Base-by-base conservation (phyloP, 2,888 invertebrate species). In the Apamea sordens region DNA sequence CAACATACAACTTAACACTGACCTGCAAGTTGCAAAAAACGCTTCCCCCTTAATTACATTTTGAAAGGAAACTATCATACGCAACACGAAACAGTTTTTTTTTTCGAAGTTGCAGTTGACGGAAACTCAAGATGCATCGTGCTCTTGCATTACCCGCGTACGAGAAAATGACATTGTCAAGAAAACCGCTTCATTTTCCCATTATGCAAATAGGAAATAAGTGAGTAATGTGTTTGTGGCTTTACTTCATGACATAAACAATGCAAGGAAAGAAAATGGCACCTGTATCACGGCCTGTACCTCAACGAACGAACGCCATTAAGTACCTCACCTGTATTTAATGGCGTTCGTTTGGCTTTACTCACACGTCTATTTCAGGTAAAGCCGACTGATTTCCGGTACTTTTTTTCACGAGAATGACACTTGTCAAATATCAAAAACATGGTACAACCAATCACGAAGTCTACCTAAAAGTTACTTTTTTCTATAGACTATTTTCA, bases 161-260 rank as follows among this genome's bases (percentile, higher is more conserved):
- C 18, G 32, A 44, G 69, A 73, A 76, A 74, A 73, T 41, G 0
- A 65, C 68, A 36, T 18, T 73, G 65, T 65, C 41, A 67, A 78
- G 71, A 76, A 47, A 78, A 82, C 68, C 18, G 32, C 2, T 47
- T 36, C 5, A 69, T 69, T 77, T 87, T 77, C 70, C 56, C 11
- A 79, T 68, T 87, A 85, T 85, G 82, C 71, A 82, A 85, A 87
- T 82, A 63, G 79, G 61, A 87, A 85, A 77, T 59, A 61, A 76
- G 53, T 77, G 47, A 32, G 64, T 53, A 72, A 71, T 70, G 41
- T 61, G 59, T 63, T 79, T 36, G 59, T 41, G 59, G 18, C 53
- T 59, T 76, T 70, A 59, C 68, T 41, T 56, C 56, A 72, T 78
- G 24, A 61, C 50, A 72, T 80, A 53, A 63, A 86, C 78, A 87